phyloP scores from a whole-genome alignment of 30 jellyfish, hydroid and myxozoan genomes.

The Turritopsis dohrnii region DNA sequence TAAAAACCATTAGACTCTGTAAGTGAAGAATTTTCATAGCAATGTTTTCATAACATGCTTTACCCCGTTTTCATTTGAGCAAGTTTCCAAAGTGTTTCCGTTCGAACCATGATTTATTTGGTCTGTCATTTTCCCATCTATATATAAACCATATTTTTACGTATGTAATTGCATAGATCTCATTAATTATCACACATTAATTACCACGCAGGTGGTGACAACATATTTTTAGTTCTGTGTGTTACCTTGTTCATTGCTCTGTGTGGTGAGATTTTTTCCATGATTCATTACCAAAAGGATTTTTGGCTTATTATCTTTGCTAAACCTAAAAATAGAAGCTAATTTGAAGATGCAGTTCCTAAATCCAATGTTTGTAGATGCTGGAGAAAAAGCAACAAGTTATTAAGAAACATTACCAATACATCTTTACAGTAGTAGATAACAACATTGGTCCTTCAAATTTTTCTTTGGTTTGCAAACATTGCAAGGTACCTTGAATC shows the following conservation, averaged over 20 bases:
- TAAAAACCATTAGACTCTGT: neutral
- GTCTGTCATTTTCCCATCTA: no score
- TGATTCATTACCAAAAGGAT: neutral
- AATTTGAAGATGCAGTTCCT: neutral
- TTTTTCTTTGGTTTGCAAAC: constrained; percentile 47
- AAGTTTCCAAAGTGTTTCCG: no score
- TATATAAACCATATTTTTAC: no score
- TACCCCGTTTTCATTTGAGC: neutral
- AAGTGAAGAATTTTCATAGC: neutral
- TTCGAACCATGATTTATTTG: no score
- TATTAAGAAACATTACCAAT: constrained; percentile 39
- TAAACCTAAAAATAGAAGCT: neutral
- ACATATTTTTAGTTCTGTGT: neutral
- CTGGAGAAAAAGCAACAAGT: neutral
- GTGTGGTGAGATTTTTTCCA: neutral
- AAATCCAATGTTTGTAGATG: no score
- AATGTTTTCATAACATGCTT: neutral
- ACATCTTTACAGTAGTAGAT: constrained; percentile 52
- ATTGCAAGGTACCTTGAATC: constrained; percentile 48
- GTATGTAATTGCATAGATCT: no score
- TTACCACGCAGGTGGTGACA: no score
- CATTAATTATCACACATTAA: no score
- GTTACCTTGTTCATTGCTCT: neutral
- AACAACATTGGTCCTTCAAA: constrained; percentile 64
- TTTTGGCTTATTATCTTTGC: neutral